Base-by-base conservation (phyloP, 2,797 vertebrate genomes). In the Helicolenus hilgendorfi region DNA sequence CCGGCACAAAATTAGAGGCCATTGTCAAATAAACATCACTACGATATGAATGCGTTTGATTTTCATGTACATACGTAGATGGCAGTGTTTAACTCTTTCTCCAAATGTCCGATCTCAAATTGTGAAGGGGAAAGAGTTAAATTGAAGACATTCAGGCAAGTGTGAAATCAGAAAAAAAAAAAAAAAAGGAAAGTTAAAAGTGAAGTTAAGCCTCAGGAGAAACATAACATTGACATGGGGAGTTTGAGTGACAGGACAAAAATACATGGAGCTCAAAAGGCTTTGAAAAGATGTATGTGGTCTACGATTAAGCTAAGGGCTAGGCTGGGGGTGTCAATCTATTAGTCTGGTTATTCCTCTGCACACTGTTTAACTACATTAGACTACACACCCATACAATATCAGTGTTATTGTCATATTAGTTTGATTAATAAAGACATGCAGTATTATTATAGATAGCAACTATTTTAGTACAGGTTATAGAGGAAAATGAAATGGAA, bases 61-160 rank as follows among this genome's bases (percentile, higher is more conserved):
- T 76, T 59, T 62, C 11, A 53, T 91, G 83, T 92, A 90, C 89
- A 91, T 93, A 93, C 59, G 27, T 81, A 78, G 74, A 90, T 20
- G 62, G 70, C 41, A 56, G 72, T 59, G 86, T 89, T 81, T 85
- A 77, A 73, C 72, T 73, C 70, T 86, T 75, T 89, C 85, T 81
- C 35, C n/a, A 31, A 35, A 75, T 76, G 65, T 86, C 74, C 68
- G 7, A 86, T 85, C 78, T 94, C 41, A 79, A 81, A 80, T 85
- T 33, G 3, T 83, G 45, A 92, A 68, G 20, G 14, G 13, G 24
- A 77, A 68, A 67, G 58, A 62, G 79, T 84, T 85, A 75, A 96
- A 97, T 92, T n/a, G 94, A 92, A 91, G 95, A 97, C 93, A 97
- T 90, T 96, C 95, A 93, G 86, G 41, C 7, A 31, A 85, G 94